These are phyloP conservation scores for Numenius arquata DNA, from an alignment of 2,113 vertebrate species.

Conservation along the genomic window DNA sequence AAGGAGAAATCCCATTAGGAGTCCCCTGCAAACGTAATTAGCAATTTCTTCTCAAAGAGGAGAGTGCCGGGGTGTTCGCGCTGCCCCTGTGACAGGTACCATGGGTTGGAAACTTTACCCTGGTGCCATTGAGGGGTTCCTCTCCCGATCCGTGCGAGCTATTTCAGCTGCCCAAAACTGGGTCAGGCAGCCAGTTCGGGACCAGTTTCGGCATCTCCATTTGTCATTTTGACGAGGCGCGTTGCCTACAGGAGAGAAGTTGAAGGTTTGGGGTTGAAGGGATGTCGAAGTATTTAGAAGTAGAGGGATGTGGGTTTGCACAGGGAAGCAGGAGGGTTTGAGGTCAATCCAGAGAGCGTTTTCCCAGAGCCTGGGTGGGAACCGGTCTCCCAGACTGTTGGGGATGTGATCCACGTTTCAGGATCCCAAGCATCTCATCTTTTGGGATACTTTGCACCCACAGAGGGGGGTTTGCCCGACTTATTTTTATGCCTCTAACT, in stretches of 20 bases:
- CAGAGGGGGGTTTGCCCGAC: not conserved
- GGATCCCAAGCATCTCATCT: not conserved
- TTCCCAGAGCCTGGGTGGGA: too few species aligned
- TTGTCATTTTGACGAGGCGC: not conserved
- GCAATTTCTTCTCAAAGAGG: conserved; percentile 25
- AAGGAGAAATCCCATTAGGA: conserved; percentile 62
- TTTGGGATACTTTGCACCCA: not conserved
- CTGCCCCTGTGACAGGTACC: not conserved
- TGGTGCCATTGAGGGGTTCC: rapidly evolving
- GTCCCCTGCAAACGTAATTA: conserved; percentile 48
- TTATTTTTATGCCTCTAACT: not conserved
- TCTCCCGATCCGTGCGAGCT: not conserved
- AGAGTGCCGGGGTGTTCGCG: not conserved
- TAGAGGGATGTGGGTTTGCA: not conserved
- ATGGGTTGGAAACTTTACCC: not conserved
- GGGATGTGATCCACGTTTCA: rapidly evolving
- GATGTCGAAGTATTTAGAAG: not conserved
- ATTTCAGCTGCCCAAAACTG: not conserved
- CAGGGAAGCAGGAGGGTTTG: not conserved
- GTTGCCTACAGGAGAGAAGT: not conserved
- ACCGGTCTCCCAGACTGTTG: rapidly evolving
- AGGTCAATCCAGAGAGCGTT: too few species aligned
- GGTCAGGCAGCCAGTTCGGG: not conserved
- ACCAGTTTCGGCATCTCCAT: conserved; percentile 12
- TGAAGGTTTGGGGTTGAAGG: not conserved